These are phyloP conservation scores for Hirtodrosophila alboralis DNA, from an alignment of 2,888 invertebrate genomes.

Conservation along the genomic window DNA sequence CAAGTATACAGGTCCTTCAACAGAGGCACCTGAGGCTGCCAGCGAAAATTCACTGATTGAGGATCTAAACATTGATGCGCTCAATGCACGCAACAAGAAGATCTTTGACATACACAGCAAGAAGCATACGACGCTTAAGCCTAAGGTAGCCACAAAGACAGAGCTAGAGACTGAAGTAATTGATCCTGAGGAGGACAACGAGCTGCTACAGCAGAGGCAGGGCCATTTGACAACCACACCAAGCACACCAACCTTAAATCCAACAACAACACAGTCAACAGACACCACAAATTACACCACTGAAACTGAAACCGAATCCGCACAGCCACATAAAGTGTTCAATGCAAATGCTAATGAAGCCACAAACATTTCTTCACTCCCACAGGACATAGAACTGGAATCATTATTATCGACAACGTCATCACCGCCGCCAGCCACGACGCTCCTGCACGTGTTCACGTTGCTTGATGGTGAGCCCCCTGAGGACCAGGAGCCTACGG, in stretches of 20 bases:
- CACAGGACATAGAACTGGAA: conserved; percentile 64
- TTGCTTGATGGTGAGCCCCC: conserved; percentile 74
- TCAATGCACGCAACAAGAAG: conserved; percentile 85
- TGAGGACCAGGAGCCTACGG: conserved; percentile 34
- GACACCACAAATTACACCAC: conserved; percentile 44
- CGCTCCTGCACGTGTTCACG: conserved; percentile 85
- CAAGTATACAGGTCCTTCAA: conserved; percentile 79
- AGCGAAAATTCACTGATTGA: conserved; percentile 81
- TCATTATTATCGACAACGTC: conserved; percentile 52
- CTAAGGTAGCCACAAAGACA: conserved; percentile 57
- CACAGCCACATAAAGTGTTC: conserved; percentile 48
- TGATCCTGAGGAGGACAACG: conserved; percentile 42
- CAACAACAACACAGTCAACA: conserved; percentile 52
- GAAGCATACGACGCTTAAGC: conserved; percentile 83
- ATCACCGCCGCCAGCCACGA: conserved; percentile 79
- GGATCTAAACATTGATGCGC: conserved; percentile 85
- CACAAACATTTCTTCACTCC: conserved; percentile 74
- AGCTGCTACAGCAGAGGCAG: conserved; percentile 50
- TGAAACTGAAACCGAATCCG: conserved; percentile 38
- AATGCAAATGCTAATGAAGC: conserved; percentile 74
- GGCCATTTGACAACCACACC: conserved; percentile 79
- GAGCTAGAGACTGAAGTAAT: conserved; percentile 51
- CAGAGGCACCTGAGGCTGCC: conserved; percentile 65
- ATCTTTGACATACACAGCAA: conserved; percentile 85
- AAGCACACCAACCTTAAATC: conserved; percentile 58